A percentile compares a stretch with the other conserved stretches of the same genome.
These are phyloP conservation scores for Hymenopus coronatus DNA, from an alignment of 2,888 invertebrate species.

Conservation along the genomic window DNA sequence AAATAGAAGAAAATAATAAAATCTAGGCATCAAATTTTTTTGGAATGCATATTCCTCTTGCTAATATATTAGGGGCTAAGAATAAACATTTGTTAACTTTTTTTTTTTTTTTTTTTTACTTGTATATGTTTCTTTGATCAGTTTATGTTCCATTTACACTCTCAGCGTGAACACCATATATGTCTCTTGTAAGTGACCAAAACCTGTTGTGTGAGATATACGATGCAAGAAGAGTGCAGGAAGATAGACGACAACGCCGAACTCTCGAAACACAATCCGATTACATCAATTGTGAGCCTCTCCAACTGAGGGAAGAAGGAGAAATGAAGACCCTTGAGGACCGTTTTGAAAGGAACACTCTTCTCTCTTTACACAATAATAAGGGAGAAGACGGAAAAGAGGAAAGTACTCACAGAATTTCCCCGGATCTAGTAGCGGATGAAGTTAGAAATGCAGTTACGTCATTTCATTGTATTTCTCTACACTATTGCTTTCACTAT, in stretches of 20 bases:
- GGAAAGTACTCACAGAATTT: background rate
- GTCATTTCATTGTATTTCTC: too few relatives aligned
- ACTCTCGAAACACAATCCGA: slow-evolving; percentile 18
- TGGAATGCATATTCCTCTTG: too few relatives aligned
- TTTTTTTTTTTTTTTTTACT: too few relatives aligned
- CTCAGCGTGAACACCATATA: too few relatives aligned
- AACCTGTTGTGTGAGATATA: background rate
- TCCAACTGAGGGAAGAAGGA: slow-evolving; percentile 2
- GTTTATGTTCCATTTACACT: too few relatives aligned
- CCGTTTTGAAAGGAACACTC: slow-evolving; percentile 18
- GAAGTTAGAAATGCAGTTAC: background rate
- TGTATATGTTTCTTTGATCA: too few relatives aligned
- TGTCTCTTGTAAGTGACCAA: too few relatives aligned
- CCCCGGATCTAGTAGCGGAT: background rate
- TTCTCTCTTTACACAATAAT: slow-evolving; percentile 18
- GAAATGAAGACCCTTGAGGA: slow-evolving; percentile 12
- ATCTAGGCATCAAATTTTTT: too few relatives aligned
- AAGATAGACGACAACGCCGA: background rate
- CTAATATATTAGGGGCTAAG: rapidly evolving
- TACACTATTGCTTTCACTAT: too few relatives aligned
- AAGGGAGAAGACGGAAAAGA: background rate
- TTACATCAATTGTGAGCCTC: slow-evolving; percentile 19
- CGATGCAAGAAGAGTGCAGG: background rate
- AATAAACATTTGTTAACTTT: too few relatives aligned
- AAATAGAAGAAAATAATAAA: too few relatives aligned